These are phyloP conservation scores for Manduca sexta DNA, from an alignment of 1,140 invertebrate genomes.

Conservation along the genomic window DNA sequence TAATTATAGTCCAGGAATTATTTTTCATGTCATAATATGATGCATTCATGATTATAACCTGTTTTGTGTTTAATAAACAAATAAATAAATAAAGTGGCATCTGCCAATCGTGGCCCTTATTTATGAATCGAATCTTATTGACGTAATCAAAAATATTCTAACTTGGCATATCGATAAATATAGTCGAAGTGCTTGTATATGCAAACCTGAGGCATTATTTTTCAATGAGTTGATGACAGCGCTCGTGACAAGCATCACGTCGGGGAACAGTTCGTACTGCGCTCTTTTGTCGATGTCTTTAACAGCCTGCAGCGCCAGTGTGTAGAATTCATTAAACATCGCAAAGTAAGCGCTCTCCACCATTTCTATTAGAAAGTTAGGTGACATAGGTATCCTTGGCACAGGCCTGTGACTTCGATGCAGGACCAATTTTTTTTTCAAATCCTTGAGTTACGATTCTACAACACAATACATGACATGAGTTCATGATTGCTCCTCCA, in stretches of 20 bases:
- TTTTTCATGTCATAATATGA: too few relatives aligned
- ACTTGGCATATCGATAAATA: too few relatives aligned
- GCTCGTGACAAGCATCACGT: slow-evolving; percentile 91
- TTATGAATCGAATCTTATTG: too few relatives aligned
- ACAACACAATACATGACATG: slow-evolving; percentile 20
- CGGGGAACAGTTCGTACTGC: slow-evolving; percentile 89
- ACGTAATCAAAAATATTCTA: too few relatives aligned
- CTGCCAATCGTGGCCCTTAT: too few relatives aligned
- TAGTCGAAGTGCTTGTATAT: too few relatives aligned
- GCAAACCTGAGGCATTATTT: slow-evolving; percentile 78
- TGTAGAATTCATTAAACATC: slow-evolving; percentile 89
- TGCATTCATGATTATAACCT: too few relatives aligned
- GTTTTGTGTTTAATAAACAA: too few relatives aligned
- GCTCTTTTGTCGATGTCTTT: slow-evolving; percentile 90
- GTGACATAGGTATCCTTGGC: slow-evolving; percentile 88
- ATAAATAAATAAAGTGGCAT: too few relatives aligned
- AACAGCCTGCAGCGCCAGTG: slow-evolving; percentile 82
- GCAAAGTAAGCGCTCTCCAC: slow-evolving; percentile 91
- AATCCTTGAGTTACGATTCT: slow-evolving; percentile 92
- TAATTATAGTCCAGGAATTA: too few relatives aligned
- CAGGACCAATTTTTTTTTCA: slow-evolving; percentile 64
- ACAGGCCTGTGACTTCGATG: slow-evolving; percentile 67
- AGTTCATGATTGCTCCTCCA: too few relatives aligned
- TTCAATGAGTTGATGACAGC: slow-evolving; percentile 90
- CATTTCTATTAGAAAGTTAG: slow-evolving; percentile 88